Evolutionary conservation across 35 echinoderm and acorn worm species (phyloP), one percentile per base, ranked within the genome.

Genomic region (Nesometra sesokonis): DNA sequence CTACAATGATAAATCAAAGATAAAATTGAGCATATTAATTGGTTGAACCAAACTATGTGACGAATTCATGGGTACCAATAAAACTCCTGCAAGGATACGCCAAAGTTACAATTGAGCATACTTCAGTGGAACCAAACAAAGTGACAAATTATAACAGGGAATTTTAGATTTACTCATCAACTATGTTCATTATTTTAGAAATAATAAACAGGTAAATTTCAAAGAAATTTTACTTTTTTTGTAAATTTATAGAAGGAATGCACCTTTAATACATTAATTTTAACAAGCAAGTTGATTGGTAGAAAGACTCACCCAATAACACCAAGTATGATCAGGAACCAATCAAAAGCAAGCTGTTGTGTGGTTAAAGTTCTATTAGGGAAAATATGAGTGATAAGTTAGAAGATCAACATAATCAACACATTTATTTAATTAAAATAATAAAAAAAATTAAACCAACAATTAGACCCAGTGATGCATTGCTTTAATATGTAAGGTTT

Each of bases 11-110:
- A n/a, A n/a, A n/a, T n/a, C n/a, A n/a, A n/a, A n/a, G n/a, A n/a
- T n/a, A n/a, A n/a, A n/a, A n/a, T n/a, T 43, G 5, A 43, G 38
- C 38, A 43, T 43, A 43, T 15, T 43, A 43, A 13, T 19, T 19
- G 52, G 29, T 0, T 91, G 89, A 79, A 97, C 93, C 30, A 97
- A 21, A 40, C 94, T 88, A 34, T 93, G 88, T 19, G 93, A 52
- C 29, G 94, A 91, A 93, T n/a, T 97, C 94, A 31, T 86, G 83
- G 9, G 94, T 93, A 36, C 94, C 94, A 30, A 97, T 47, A 35
- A 93, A 31, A 27, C 91, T 88, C 40, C 94, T 97, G 85, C 38
- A 79, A 80, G 13, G 34, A 78, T 5, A 46, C 34, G 33, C 17
- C 78, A 84, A 86, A 27, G 57, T 32, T 17, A 82, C 19, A 29